A percentile compares a stretch with the other conserved stretches of the same genome.
phyloP scores from a whole-genome alignment of 2,113 vertebrate genomes.

The Barbus barbus region DNA sequence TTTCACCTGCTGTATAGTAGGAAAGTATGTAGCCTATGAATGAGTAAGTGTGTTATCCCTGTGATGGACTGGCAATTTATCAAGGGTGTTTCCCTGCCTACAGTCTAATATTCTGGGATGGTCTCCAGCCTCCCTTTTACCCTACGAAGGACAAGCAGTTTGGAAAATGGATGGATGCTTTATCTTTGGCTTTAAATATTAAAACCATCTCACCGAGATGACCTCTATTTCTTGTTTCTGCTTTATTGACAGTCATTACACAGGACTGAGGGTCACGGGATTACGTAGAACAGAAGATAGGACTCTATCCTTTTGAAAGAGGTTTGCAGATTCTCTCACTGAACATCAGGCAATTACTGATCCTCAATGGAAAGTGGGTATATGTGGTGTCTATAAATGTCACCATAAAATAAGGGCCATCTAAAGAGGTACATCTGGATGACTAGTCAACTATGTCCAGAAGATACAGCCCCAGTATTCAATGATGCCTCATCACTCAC shows the following conservation, averaged over 20 bases:
- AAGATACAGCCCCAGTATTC: neutral
- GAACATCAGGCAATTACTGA: neutral
- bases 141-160: neutral
- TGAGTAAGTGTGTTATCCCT: neutral
- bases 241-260: neutral
- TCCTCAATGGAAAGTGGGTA: neutral
- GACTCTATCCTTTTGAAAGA: neutral
- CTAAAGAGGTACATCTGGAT: neutral
- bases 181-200: neutral
- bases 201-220: neutral
- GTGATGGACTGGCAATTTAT: neutral
- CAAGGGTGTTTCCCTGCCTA: neutral
- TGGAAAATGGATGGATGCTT: neutral
- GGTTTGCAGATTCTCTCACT: neutral
- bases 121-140: neutral
- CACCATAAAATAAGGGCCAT: neutral
- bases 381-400: slow-evolving; percentile 9
- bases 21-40: neutral
- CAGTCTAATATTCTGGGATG: neutral
- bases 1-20: neutral
- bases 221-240: neutral
- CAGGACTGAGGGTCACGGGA: neutral
- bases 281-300: neutral
- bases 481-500: slow-evolving; percentile 9
- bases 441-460: neutral